Evolutionary conservation across 2,113 vertebrate species (phyloP), one percentile per base, ranked within the genome.

Genomic region (Meriones unguiculatus): DNA sequence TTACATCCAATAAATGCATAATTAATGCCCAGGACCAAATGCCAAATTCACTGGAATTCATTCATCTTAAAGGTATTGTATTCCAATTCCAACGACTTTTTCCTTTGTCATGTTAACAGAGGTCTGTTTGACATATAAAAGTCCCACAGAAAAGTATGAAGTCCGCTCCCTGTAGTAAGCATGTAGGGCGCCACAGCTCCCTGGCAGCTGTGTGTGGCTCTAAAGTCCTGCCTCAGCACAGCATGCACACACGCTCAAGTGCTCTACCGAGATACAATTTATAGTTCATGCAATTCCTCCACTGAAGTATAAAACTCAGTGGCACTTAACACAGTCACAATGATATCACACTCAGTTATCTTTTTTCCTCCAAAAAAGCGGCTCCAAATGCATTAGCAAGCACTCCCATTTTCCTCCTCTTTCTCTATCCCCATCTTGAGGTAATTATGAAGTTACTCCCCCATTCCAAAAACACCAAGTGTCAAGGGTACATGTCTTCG

Each of bases 41-140:
- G 65, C 6, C 38, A 73, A 87, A 24, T 7, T 86, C 82, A 86
- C 62, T 14, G 50, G 64, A 95, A 62, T 50, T 62, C 4, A 41
- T 82, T 50, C 84, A 67, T 82, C 14, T 94, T 94, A 84, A 94
- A 84, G 50, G 50, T 73, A 88, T 28, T 87, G 35, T 25, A 62
- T 93, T 76, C 73, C 57, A 86, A 76, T 72, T 28, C 35, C 18
- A 91, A 80, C 22, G 20, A 59, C 87, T 87, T 67, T 41, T 75
- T 25, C 28, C 4, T 57, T 70, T 41, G 15, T 70, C 50, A 76
- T 95, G 52, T 70, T 46, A 87, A n/a, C 22, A 38, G 52, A 95
- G n/a, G 22, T 25, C 46, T 80, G 84, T 57, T 50, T 89, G 7
- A 82, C 62, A 77, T 72, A 67, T 38, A 87, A 67, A 52, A 81